These are phyloP conservation scores for Lytechinus pictus DNA, from an alignment of 35 echinoderm and acorn worm genomes.

Conservation along the genomic window DNA sequence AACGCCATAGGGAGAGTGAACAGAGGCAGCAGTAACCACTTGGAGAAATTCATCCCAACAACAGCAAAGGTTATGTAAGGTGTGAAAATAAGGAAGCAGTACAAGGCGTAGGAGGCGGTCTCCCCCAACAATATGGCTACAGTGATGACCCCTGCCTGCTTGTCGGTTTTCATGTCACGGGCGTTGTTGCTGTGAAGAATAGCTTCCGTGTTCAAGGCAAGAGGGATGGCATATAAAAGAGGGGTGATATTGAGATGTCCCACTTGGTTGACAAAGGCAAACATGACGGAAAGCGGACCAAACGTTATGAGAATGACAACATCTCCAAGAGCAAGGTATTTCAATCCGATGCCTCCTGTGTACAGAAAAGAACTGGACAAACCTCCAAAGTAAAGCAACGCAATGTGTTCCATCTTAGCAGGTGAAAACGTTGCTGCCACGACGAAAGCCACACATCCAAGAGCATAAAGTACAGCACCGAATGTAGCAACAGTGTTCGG, in stretches of 20 bases:
- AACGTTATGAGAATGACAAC: conserved; percentile 84
- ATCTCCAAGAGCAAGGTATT: conserved; percentile 88
- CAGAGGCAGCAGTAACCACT: conserved; percentile 67
- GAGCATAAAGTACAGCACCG: conserved; percentile 77
- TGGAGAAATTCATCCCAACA: conserved; percentile 80
- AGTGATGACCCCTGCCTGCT: conserved; percentile 79
- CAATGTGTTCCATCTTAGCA: conserved; percentile 95
- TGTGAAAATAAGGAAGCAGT: conserved; percentile 77
- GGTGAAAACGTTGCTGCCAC: conserved; percentile 57
- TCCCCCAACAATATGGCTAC: conserved; percentile 82
- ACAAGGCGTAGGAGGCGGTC: conserved; percentile 82
- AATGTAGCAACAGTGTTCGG: conserved; percentile 83
- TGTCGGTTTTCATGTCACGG: conserved; percentile 81
- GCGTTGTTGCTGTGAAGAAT: conserved; percentile 96
- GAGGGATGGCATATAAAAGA: conserved; percentile 86
- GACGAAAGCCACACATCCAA: conserved; percentile 80
- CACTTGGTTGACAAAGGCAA: conserved; percentile 79
- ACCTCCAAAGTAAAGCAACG: conserved; percentile 91
- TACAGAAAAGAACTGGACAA: conserved; percentile 91
- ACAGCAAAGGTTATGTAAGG: conserved; percentile 88
- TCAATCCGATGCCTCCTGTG: conserved; percentile 94
- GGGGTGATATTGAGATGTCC: conserved; percentile 70
- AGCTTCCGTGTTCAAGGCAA: conserved; percentile 89
- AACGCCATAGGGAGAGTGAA: conserved; percentile 87
- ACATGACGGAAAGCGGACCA: conserved; percentile 97